Evolutionary conservation across 2,888 invertebrate genomes (phyloP).

Genomic region (Caenorhabditis becei): DNA sequence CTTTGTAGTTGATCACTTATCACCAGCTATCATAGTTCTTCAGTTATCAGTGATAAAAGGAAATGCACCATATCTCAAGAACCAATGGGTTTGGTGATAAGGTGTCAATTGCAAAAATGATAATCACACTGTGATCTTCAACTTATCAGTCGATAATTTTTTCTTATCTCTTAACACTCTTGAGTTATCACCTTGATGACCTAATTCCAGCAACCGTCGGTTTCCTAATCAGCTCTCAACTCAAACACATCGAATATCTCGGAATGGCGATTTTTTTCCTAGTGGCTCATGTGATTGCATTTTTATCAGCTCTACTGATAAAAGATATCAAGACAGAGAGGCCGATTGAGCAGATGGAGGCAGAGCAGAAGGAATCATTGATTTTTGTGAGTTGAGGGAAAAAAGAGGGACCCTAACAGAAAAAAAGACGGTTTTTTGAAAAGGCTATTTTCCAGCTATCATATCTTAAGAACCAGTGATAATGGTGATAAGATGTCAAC

Average conservation of each 20-base stretch:
- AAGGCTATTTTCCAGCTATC: too few species aligned
- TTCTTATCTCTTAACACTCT: neutral
- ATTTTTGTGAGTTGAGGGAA: slow-evolving; percentile 19
- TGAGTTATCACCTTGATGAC: too few species aligned
- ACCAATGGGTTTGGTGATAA: too few species aligned
- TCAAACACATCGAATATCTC: slow-evolving; percentile 38
- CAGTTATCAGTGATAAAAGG: neutral
- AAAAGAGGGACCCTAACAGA: too few species aligned
- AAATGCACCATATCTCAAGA: too few species aligned
- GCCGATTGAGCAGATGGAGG: neutral
- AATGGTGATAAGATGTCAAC: too few species aligned
- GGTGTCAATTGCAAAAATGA: too few species aligned
- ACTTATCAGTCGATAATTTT: neutral
- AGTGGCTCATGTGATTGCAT: slow-evolving; percentile 42
- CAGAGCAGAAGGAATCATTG: neutral
- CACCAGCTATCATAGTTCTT: too few species aligned
- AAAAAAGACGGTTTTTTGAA: too few species aligned
- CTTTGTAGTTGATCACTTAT: too few species aligned
- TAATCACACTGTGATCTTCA: too few species aligned
- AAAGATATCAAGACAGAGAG: slow-evolving; percentile 16
- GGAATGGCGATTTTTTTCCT: slow-evolving; percentile 48
- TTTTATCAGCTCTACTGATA: slow-evolving; percentile 41
- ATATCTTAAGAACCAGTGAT: too few species aligned
- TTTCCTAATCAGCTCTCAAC: slow-evolving; percentile 51
- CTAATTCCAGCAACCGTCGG: slow-evolving; percentile 57